Conservation (phyloP, 2,113 vertebrate species). For the Caranx ignobilis region DNA sequence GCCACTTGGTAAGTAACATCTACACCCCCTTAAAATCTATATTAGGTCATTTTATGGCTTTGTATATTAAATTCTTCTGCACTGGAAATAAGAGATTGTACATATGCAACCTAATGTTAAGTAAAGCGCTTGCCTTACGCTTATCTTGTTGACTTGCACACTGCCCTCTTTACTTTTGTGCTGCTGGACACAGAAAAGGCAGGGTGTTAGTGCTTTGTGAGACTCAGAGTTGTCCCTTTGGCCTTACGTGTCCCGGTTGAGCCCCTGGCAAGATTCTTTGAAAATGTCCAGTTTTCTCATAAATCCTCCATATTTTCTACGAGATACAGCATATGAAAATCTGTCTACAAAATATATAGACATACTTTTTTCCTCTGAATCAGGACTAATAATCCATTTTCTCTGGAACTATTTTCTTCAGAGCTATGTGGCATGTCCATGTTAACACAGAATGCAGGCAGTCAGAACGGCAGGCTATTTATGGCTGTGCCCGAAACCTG, state of each 20-base stretch:
- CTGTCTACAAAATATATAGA: background rate
- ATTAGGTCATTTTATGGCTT: background rate
- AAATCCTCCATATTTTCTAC: conserved; percentile 1
- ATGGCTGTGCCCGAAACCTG: conserved; percentile 50
- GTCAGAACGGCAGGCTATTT: conserved; percentile 48
- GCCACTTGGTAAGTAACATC: conserved; percentile 63
- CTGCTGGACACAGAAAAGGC: conserved; percentile 41
- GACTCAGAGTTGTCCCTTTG: conserved; percentile 8
- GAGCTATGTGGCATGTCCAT: conserved; percentile 4
- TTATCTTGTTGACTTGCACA: conserved; percentile 39
- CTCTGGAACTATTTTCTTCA: conserved; percentile 19
- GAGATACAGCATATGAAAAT: background rate
- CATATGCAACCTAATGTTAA: background rate
- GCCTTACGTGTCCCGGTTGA: conserved; percentile 10
- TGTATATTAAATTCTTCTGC: background rate
- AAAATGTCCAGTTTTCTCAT: conserved; percentile 13
- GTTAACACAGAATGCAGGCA: conserved; percentile 21
- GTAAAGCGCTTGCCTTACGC: conserved; percentile 17
- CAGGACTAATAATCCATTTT: conserved; percentile 33
- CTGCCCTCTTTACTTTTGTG: conserved; percentile 55
- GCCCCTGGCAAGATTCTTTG: background rate
- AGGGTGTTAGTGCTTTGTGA: conserved; percentile 24
- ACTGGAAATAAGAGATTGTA: background rate
- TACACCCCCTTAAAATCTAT: background rate
- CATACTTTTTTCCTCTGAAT: background rate